Evolutionary conservation across 2,113 vertebrate genomes (phyloP), one percentile per base, ranked within the genome.

Genomic region (Anoplopoma fimbria): DNA sequence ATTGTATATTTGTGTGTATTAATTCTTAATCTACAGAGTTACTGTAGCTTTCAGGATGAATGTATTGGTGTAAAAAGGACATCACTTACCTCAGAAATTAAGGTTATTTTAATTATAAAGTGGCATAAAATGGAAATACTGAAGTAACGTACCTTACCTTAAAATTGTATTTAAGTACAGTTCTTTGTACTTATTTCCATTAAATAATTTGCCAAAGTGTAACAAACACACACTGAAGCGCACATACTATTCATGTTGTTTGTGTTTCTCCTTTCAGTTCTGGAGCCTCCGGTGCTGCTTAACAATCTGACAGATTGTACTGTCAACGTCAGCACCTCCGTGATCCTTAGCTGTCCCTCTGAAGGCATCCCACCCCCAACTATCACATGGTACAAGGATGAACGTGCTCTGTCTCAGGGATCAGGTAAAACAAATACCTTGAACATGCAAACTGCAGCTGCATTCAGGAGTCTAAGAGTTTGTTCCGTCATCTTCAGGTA

Each of bases 321-420:
- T 0, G 96, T 98, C 67, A 96, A 97, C 49, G 70, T 96, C 70
- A 97, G 97, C 93, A 95, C 95, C 83, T 97, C 97, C 0, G 94
- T 97, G 69, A 96, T 92, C 8, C 88, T 98, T 33, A 93, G 93
- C 81, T 99, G 98, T 85, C 94, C 87, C 3, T 95, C 93, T 81
- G 84, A 45, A 9, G 97, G 98, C 1, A 84, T 97, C 69, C 97
- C 98, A 0, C 90, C 93, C n/a, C 98, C 97, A 7, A 93, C 92
- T 42, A 91, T 98, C 92, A 96, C 95, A 61, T 99, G 98, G 98
- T 98, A 97, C 94, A 99, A 98, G 95, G 95, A 98, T 78, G 92
- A 96, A 60, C 93, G 85, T 69, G 91, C 94, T 84, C 95, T 99
- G 84, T 94, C 94, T 1, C 94, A 95, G 86, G 95, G 96, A 89